Percentiles rank a stretch among this genome's conserved stretches.
Conservation (phyloP, 2,113 vertebrate genomes). For the Alosa alosa region DNA sequence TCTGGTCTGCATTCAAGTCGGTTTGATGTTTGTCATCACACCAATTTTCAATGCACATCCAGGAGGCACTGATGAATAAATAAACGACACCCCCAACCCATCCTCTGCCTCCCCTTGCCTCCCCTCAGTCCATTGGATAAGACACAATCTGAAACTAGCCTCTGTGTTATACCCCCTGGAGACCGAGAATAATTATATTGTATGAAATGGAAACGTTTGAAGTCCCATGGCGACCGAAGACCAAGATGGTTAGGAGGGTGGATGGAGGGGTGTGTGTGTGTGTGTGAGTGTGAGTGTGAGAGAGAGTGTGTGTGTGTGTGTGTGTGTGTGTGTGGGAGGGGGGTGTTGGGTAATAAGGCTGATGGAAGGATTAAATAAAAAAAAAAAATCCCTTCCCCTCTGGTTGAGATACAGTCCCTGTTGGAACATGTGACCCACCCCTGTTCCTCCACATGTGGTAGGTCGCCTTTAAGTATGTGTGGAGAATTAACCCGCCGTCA, state of each 20-base stretch:
- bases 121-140: neutral
- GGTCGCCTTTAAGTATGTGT: conserved; percentile 14
- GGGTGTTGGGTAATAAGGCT: neutral
- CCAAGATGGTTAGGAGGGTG: neutral
- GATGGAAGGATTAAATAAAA: neutral
- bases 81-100: neutral
- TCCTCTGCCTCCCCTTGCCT: neutral
- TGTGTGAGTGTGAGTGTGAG: neutral
- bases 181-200: neutral
- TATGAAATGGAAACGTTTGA: neutral
- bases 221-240: neutral
- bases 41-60: neutral
- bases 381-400: no score
- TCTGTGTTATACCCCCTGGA: neutral
- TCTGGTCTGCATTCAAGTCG: neutral
- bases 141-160: neutral
- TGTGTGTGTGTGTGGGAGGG: neutral
- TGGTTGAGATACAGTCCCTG: conserved; percentile 13
- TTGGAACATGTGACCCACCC: conserved; percentile 3
- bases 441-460: neutral
- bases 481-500: neutral
- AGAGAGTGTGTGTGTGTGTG: neutral
- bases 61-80: neutral
- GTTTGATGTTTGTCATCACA: neutral
- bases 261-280: neutral